These are phyloP conservation scores for Hydractinia symbiolongicarpus DNA, from an alignment of 30 jellyfish, hydroid and myxozoan genomes.

Conservation along the genomic window DNA sequence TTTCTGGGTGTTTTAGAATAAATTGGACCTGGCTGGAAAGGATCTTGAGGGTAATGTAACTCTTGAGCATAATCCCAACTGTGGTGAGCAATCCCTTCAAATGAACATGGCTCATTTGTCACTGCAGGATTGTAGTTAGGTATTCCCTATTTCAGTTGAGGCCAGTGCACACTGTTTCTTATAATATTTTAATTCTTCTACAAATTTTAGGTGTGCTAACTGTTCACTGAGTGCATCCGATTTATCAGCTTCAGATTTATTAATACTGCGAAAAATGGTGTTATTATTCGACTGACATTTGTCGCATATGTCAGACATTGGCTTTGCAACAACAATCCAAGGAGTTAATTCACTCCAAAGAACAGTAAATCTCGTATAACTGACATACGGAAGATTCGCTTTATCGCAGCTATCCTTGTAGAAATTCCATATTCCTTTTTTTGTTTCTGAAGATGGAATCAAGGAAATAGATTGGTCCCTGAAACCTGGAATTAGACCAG, in stretches of 20 bases:
- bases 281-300: not conserved
- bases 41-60: not conserved
- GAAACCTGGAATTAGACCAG: conserved; percentile 2
- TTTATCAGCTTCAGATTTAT: not conserved
- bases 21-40: not conserved
- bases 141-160: not conserved
- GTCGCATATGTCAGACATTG: not conserved
- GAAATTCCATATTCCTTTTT: not conserved
- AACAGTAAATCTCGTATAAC: not conserved
- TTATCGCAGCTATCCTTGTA: not conserved
- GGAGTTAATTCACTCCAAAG: conserved; percentile 8
- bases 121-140: not conserved
- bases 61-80: too few relatives aligned
- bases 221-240: not conserved
- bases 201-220: not conserved
- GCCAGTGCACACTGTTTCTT: conserved; percentile 2
- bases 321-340: conserved; percentile 1
- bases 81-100: not conserved
- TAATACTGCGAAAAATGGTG: not conserved
- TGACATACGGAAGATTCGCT: not conserved
- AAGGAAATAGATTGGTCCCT: not conserved
- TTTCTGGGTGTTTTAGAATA: conserved; percentile 6
- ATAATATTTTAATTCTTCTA: not conserved
- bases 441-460: not conserved
- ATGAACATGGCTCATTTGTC: not conserved